Base-by-base conservation (phyloP, 2,113 vertebrate genomes). In the Neodon shergylaensis region DNA sequence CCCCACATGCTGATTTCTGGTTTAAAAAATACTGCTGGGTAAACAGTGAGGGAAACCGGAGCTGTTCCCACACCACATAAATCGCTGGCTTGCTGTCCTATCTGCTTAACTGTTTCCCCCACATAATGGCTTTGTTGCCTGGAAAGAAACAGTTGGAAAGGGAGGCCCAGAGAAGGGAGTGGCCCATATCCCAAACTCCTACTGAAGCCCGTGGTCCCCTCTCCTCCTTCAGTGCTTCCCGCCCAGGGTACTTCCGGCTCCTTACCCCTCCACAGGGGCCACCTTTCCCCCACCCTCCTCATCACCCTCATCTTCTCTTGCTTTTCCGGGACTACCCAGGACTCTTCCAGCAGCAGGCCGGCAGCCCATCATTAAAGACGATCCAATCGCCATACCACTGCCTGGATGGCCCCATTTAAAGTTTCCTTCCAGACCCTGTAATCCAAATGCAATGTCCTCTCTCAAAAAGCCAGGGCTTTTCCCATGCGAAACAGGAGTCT, bases 11-110 rank as follows among this genome's bases (percentile, higher is more conserved):
- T 96, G 95, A 92, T 96, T 96, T 97, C 88, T 95, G 92, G 91
- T 96, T 96, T 96, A 94, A 92, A 96, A 97, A 96, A 97, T 97
- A 97, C 97, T 96, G 96, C 95, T 97, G 91, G 94, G 52, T 97
- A 96, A 98, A 98, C 96, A 97, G 94, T 70, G 92, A 94, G 95
- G 96, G 96, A 97, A 96, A 91, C 82, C 92, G 0, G 88, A 97
- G 97, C 94, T 82, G 90, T 96, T 96, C 96, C 96, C 97, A 95
- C 97, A 98, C 97, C 92, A 96, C 97, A 97, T 98, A 97, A 98
- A 98, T 98, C 95, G 84, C 66, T 1, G 1, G 61, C 65, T 68
- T 78, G 91, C 96, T 94, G 95, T 98, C 96, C 92, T 90, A 94
- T 92, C 97, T 96, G 82, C 77, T 96, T 97, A 97, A 92, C 85